Evolutionary conservation across 2,888 invertebrate genomes (phyloP).

Genomic region (Caenorhabditis macrosperma): DNA sequence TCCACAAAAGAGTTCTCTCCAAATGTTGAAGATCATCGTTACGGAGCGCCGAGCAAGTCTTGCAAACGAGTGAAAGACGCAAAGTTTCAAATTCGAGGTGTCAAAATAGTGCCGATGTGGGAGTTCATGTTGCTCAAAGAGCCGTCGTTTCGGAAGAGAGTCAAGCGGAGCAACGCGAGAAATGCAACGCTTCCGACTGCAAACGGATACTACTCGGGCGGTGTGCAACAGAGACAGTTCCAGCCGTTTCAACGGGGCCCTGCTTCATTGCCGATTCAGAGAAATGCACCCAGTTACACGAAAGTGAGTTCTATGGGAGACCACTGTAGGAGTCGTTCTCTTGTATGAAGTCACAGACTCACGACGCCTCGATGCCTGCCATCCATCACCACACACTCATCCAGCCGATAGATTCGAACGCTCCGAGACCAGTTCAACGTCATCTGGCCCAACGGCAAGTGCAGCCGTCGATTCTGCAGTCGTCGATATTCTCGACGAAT

Average conservation of each 20-base stretch:
- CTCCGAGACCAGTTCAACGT: constrained; percentile 13
- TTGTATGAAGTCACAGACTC: too few species aligned
- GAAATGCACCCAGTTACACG: not conserved
- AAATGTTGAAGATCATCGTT: constrained; percentile 25
- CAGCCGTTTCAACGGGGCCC: constrained; percentile 3
- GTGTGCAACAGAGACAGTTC: not conserved
- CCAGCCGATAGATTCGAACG: constrained; percentile 11
- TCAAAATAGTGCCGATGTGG: constrained; percentile 59
- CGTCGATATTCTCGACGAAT: not conserved
- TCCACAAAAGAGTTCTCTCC: not conserved
- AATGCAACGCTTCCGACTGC: constrained; percentile 20
- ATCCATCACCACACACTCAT: constrained; percentile 15
- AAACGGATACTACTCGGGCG: constrained; percentile 16
- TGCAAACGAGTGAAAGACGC: constrained; percentile 53
- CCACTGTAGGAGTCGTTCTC: too few species aligned
- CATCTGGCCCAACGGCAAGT: constrained; percentile 42
- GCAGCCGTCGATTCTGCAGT: not conserved
- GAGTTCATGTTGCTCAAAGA: constrained; percentile 47
- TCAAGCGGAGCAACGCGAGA: constrained; percentile 14
- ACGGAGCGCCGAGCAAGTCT: constrained; percentile 42
- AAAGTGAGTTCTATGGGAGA: too few species aligned
- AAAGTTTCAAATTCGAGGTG: constrained; percentile 54
- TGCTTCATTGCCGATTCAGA: not conserved
- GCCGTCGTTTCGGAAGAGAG: not conserved
- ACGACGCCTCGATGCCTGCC: constrained; percentile 15